phyloP scores from a whole-genome alignment of 2,113 vertebrate genomes.

The Rattus norvegicus region DNA sequence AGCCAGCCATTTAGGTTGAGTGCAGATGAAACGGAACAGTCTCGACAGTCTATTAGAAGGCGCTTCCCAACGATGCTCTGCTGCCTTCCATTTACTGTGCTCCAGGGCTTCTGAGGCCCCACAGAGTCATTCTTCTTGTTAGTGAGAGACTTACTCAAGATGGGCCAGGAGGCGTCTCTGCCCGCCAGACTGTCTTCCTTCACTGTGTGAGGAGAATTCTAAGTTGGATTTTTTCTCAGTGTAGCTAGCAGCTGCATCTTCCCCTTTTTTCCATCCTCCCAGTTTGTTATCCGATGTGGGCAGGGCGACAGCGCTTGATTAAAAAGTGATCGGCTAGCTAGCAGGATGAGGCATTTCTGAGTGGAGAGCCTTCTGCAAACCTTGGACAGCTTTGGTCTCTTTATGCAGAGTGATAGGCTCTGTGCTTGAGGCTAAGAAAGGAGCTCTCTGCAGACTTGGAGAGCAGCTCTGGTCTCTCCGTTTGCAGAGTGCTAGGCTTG shows the following conservation, averaged over 20 bases:
- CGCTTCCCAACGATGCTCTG: not conserved
- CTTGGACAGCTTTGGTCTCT: not conserved
- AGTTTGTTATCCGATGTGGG: not conserved
- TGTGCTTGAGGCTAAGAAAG: not conserved
- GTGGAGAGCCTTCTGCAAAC: not conserved
- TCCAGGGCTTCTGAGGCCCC: not conserved
- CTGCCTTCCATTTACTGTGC: not conserved
- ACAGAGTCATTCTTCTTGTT: not conserved
- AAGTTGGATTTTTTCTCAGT: not conserved
- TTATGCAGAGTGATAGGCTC: not conserved
- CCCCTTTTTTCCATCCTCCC: not conserved
- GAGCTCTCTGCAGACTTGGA: not conserved
- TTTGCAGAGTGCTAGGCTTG: not conserved
- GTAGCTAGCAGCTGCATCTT: not conserved
- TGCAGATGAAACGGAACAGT: not conserved
- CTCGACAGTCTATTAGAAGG: not conserved
- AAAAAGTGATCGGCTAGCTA: not conserved
- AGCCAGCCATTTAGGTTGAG: not conserved
- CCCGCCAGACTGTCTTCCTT: not conserved
- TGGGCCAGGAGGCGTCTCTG: not conserved
- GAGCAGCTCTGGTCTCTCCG: not conserved
- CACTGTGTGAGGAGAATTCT: not conserved
- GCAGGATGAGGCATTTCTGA: not conserved
- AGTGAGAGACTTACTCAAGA: not conserved
- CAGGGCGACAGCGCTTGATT: not conserved